Conservation (phyloP, 2,797 vertebrate species). For the Rhincodon typus region DNA sequence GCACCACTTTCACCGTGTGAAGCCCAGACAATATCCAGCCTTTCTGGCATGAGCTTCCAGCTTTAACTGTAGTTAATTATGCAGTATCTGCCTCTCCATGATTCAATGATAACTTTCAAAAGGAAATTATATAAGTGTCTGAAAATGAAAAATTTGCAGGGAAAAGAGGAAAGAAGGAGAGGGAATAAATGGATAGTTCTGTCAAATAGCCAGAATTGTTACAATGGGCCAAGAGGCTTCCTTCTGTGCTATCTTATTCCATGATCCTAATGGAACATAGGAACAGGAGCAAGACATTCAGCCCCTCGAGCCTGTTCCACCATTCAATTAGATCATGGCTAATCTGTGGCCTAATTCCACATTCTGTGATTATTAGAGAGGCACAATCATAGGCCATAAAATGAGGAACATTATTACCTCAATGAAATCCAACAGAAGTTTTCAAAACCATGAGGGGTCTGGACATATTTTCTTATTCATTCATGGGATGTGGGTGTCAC, state of each 20-base stretch:
- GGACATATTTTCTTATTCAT: too few species aligned
- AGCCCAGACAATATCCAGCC: not conserved
- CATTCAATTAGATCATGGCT: too few species aligned
- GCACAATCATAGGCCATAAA: not conserved
- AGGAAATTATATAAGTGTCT: not conserved
- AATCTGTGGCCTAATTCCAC: too few species aligned
- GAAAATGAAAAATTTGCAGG: not conserved
- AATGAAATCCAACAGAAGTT: too few species aligned
- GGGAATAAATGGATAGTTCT: not conserved
- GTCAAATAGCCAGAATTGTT: not conserved
- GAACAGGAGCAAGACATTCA: too few species aligned
- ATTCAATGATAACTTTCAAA: not conserved
- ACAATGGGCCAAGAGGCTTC: not conserved
- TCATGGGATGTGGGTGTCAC: too few species aligned
- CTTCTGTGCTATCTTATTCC: not conserved
- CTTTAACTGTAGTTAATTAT: not conserved
- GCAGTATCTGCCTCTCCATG: not conserved
- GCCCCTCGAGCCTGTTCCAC: too few species aligned
- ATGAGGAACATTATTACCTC: not conserved
- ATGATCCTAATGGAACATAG: not conserved
- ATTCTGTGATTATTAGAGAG: not conserved
- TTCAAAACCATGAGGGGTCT: too few species aligned
- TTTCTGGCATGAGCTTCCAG: not conserved
- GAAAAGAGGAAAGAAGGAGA: not conserved
- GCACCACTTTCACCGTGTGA: not conserved